Evolutionary conservation across 2,113 vertebrate species (phyloP).

Genomic region (Oryzias melastigma): DNA sequence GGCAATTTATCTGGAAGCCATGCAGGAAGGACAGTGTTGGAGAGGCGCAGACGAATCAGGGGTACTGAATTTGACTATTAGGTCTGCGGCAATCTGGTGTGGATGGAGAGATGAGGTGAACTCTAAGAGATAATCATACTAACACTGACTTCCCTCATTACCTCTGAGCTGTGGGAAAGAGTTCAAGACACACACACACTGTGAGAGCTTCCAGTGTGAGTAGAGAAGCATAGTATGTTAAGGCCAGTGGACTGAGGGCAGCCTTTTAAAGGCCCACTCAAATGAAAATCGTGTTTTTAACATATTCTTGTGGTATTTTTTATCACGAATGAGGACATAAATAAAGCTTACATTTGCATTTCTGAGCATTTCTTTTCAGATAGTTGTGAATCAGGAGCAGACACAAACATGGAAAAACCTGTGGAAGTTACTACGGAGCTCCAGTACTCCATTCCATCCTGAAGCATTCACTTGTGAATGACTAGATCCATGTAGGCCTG

Average conservation of each 20-base stretch:
- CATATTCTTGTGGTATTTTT: too few relatives aligned
- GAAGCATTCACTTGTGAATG: too few relatives aligned
- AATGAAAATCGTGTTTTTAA: too few relatives aligned
- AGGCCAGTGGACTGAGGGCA: slow-evolving; percentile 12
- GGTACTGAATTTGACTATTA: slow-evolving; percentile 33
- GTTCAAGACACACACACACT: slow-evolving; percentile 39
- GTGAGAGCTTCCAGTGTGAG: slow-evolving; percentile 32
- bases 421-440: too few relatives aligned
- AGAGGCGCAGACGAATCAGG: slow-evolving; percentile 22
- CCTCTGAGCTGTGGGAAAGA: slow-evolving; percentile 42
- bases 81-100: slow-evolving; percentile 20
- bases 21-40: slow-evolving; percentile 12
- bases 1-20: slow-evolving; percentile 30
- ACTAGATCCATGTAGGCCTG: too few relatives aligned
- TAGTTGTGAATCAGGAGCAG: too few relatives aligned
- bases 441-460: too few relatives aligned
- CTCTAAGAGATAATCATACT: slow-evolving; percentile 58
- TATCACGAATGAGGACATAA: too few relatives aligned
- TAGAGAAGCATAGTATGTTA: slow-evolving; percentile 17
- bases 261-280: slow-evolving; percentile 6
- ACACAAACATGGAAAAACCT: too few relatives aligned
- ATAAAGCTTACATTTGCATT: too few relatives aligned
- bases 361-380: too few relatives aligned
- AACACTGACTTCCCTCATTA: slow-evolving; percentile 56
- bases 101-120: slow-evolving; percentile 33